Conservation (phyloP, 2,797 vertebrate species). For the Clarias platycephalus region DNA sequence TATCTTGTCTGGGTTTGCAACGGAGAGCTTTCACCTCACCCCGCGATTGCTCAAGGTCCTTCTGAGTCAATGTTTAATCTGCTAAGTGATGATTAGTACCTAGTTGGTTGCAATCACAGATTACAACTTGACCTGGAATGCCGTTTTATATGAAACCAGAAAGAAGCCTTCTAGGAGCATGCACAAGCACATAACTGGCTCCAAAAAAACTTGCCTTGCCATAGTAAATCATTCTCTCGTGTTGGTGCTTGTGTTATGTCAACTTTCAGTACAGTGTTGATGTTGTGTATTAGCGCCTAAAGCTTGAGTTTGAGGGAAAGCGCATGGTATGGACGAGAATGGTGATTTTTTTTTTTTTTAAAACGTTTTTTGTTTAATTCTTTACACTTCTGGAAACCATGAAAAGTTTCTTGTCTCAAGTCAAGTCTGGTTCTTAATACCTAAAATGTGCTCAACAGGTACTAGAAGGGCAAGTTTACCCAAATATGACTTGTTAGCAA, state of each 20-base stretch:
- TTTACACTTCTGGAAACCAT: not conserved
- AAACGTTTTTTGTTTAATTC: not conserved
- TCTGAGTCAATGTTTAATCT: conserved; percentile 59
- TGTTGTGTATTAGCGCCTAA: not conserved
- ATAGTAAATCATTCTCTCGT: not conserved
- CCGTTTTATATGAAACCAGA: not conserved
- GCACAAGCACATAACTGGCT: not conserved
- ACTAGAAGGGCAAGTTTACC: not conserved
- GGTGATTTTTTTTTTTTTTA: not conserved
- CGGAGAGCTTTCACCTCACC: conserved; percentile 39
- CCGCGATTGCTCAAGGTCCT: conserved; percentile 51
- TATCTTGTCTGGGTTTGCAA: not conserved
- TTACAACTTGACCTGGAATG: conserved; percentile 44
- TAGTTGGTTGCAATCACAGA: conserved; percentile 46
- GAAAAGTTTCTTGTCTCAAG: not conserved
- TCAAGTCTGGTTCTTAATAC: not conserved
- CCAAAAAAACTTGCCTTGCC: not conserved
- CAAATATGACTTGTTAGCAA: not conserved
- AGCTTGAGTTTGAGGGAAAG: not conserved
- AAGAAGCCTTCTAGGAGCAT: not conserved
- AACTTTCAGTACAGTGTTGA: not conserved
- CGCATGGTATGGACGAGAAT: not conserved
- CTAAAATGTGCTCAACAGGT: not conserved
- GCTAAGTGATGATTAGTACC: conserved; percentile 25
- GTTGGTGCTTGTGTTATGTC: not conserved